A percentile compares a stretch with the other conserved stretches of the same genome.
These are phyloP conservation scores for Paragorgia papillata DNA, from an alignment of 92 coral and sea anemone genomes.

Conservation along the genomic window DNA sequence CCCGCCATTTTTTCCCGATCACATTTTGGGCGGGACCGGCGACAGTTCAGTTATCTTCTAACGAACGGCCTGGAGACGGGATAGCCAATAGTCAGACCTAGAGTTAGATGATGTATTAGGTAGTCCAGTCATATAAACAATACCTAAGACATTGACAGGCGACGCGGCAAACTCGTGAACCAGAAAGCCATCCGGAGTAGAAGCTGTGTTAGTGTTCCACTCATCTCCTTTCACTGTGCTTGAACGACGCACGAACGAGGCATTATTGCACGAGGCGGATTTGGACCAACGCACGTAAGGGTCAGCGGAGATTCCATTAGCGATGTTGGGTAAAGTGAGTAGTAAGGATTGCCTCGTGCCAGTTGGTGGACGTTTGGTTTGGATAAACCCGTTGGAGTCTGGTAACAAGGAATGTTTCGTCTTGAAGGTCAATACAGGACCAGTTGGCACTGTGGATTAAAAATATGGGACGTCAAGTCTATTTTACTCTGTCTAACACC, in stretches of 20 bases:
- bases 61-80: no score
- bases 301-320: not conserved
- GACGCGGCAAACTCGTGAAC: conserved; percentile 37
- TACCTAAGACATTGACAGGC: conserved; percentile 26
- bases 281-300: conserved; percentile 11
- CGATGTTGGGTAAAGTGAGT: not conserved
- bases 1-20: no score
- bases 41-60: no score
- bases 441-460: conserved; percentile 1
- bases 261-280: conserved; percentile 4
- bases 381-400: not conserved
- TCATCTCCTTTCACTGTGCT: conserved; percentile 16
- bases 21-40: no score
- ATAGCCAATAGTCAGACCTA: not conserved
- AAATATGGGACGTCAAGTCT: not conserved
- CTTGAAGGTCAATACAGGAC: conserved; percentile 16
- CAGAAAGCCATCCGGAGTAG: conserved; percentile 30
- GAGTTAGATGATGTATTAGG: not conserved
- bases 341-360: not conserved
- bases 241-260: conserved; percentile 1
- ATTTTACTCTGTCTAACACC: no score
- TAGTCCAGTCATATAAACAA: not conserved
- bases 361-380: not conserved
- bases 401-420: conserved; percentile 37
- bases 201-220: not conserved